Evolutionary conservation across 2,888 invertebrate species (phyloP).

Genomic region (Eupithecia insigniata): DNA sequence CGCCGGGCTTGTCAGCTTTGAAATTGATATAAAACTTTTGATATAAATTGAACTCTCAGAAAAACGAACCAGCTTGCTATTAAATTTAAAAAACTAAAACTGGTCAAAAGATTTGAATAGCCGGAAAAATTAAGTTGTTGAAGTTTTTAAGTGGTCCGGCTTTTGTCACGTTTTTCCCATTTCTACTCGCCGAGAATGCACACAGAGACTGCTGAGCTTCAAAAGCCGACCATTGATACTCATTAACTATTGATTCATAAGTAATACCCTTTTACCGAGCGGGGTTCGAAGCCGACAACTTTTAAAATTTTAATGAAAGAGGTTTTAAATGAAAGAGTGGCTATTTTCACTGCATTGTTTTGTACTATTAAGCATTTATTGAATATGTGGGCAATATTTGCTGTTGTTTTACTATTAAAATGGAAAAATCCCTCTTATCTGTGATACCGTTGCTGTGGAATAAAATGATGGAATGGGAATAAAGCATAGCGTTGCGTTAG

Average conservation of each 20-base stretch:
- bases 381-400: conserved; percentile 25
- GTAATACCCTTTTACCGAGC: conserved; percentile 80
- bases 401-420: neutral
- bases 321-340: conserved; percentile 60
- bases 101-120: neutral
- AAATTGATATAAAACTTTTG: neutral
- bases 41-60: neutral
- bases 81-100: neutral
- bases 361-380: conserved; percentile 33
- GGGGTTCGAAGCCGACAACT: conserved; percentile 68
- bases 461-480: neutral
- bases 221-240: conserved; percentile 81
- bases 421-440: neutral
- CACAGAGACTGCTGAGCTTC: conserved; percentile 73
- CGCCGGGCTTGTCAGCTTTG: no score
- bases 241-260: conserved; percentile 84
- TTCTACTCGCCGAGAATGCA: conserved; percentile 63
- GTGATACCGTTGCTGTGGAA: neutral
- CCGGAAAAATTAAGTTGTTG: neutral
- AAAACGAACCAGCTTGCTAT: neutral
- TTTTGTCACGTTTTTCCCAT: neutral
- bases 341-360: conserved; percentile 36
- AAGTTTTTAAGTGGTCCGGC: conserved; percentile 3
- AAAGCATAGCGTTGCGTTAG: neutral
- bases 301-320: conserved; percentile 79